Evolutionary conservation across 2,113 vertebrate species (phyloP).

Genomic region (Nestor notabilis): DNA sequence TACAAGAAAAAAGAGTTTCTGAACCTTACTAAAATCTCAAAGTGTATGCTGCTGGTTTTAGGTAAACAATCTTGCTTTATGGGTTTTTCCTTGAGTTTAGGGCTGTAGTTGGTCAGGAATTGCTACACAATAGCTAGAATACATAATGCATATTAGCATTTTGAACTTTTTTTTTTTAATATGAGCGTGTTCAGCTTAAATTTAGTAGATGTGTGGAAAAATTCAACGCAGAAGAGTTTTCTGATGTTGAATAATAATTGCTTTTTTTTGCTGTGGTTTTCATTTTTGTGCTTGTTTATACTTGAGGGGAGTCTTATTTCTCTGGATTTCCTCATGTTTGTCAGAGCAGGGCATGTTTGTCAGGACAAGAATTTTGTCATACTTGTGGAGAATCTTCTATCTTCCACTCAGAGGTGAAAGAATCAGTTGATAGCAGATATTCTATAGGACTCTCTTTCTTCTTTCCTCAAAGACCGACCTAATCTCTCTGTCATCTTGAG

Average conservation of each 20-base stretch:
- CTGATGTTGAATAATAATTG: not conserved
- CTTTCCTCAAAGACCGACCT: constrained; percentile 20
- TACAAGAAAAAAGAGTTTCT: not conserved
- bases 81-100: not conserved
- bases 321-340: not conserved
- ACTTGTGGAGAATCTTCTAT: not conserved
- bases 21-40: not conserved
- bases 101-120: not conserved
- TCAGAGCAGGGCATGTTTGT: not conserved
- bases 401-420: not conserved
- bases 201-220: not conserved
- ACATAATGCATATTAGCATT: not conserved
- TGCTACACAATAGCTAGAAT: not conserved
- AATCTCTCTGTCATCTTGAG: constrained; percentile 25
- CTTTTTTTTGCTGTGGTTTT: not conserved
- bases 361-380: not conserved
- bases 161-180: not conserved
- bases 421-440: not conserved
- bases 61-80: not conserved
- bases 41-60: not conserved
- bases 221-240: not conserved
- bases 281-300: not conserved
- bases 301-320: not conserved
- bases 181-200: not conserved
- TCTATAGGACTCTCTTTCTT: not conserved